phyloP scores from a whole-genome alignment of 1,140 invertebrate species.

The Atta colombica region DNA sequence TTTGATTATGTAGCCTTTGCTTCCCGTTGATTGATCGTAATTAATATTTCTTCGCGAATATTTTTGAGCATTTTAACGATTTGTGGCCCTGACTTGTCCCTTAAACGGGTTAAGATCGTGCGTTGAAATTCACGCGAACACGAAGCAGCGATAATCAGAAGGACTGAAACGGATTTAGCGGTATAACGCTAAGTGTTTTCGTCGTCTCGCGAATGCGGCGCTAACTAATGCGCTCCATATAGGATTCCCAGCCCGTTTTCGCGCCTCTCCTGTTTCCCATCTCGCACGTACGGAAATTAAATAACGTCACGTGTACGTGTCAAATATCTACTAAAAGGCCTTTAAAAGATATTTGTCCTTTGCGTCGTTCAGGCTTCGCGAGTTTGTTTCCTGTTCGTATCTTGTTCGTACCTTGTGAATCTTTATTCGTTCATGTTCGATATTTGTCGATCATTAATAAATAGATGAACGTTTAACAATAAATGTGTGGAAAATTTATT shows the following conservation, averaged over 20 bases:
- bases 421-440: neutral
- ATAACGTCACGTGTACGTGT: constrained; percentile 61
- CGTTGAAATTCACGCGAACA: constrained; percentile 48
- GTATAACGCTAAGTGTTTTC: constrained; percentile 75
- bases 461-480: neutral
- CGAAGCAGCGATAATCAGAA: constrained; percentile 72
- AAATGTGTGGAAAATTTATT: neutral
- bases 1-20: neutral
- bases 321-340: constrained; percentile 60
- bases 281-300: constrained; percentile 51
- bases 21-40: neutral
- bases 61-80: neutral
- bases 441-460: neutral
- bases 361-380: constrained; percentile 26
- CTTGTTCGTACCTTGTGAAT: neutral
- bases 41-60: neutral
- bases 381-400: neutral
- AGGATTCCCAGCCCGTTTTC: constrained; percentile 52
- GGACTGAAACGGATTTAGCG: constrained; percentile 76
- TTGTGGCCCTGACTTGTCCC: constrained; percentile 8
- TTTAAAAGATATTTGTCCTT: constrained; percentile 61
- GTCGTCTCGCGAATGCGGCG: constrained; percentile 75
- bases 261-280: constrained; percentile 34
- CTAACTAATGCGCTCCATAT: constrained; percentile 77
- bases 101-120: constrained; percentile 45